Evolutionary conservation across 2,113 vertebrate genomes (phyloP), one percentile per base, ranked within the genome.

Genomic region (Syngnathus floridae): DNA sequence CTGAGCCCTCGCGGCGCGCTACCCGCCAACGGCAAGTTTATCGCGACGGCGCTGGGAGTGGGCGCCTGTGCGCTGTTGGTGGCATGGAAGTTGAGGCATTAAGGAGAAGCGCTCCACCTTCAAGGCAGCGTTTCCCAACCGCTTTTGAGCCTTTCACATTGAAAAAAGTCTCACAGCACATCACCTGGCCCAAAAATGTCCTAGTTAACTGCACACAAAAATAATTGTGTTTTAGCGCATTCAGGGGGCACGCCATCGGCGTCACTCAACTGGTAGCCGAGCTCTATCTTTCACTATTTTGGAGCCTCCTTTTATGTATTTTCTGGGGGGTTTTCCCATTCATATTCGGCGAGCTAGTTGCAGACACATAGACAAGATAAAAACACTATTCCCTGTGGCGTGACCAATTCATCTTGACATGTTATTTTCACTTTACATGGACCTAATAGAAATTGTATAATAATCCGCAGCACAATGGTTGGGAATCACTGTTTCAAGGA

Each of bases 51-150:
- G 41, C 83, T 77, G 61, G 87, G 76, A 31, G 66, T 91, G 35
- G 79, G 69, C 0, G 71, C 73, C 62, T 75, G 68, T 59, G 86
- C 82, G 1, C 65, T 88, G 57, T 60, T 90, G 61, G 2, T 88
- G 58, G 86, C 72, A 3, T 88, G 85, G 85, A 90, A 57, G 80
- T 70, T 84, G 13, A 90, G 71, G 64, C 61, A 84, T 22, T 88
- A 76, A 87, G 31, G 45, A 1, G 68, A 58, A 66, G 55, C 59
- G 56, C 45, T 67, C 77, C 54, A 5, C 5, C 10, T 13, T 69
- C 45, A 52, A 35, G 37, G 64, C 61, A 51, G 56, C 62, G 75
- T 80, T 52, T 52, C 19, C n/a, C 19, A 51, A 70, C 78, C 78
- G 81, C 84, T 74, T 66, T 59, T 55, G 16, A n/a, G 17, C 6